Percentiles rank a stretch among this genome's conserved stretches.
phyloP scores from a whole-genome alignment of 2,797 vertebrate species.

The Enteromius anoplus region DNA sequence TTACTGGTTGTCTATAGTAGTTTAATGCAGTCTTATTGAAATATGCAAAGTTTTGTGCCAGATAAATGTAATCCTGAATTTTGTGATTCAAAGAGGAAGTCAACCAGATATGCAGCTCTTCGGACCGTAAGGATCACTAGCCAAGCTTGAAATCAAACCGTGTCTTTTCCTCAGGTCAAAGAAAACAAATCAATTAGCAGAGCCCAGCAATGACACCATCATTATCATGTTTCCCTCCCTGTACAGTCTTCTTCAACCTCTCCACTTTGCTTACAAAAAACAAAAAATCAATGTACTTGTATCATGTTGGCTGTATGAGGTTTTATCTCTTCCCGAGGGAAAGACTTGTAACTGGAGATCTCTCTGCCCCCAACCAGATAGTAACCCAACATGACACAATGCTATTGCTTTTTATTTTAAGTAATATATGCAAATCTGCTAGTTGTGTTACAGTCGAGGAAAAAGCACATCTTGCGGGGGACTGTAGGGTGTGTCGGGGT shows the following conservation, averaged over 20 bases:
- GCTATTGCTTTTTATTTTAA: neutral
- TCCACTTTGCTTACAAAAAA: constrained; percentile 47
- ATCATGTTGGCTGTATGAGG: constrained; percentile 72
- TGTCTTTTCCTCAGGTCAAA: no score
- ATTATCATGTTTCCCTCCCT: constrained; percentile 22
- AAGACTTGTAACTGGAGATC: constrained; percentile 70
- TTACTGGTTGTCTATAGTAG: neutral
- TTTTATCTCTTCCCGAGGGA: constrained; percentile 69
- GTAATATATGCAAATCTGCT: neutral
- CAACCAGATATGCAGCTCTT: neutral
- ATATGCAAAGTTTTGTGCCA: neutral
- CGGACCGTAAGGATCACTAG: neutral
- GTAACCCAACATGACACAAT: constrained; percentile 31
- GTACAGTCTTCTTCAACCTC: constrained; percentile 53
- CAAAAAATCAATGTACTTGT: constrained; percentile 77
- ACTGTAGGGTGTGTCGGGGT: constrained; percentile 58
- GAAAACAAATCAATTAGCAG: constrained; percentile 55
- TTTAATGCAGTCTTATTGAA: neutral
- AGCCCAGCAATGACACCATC: constrained; percentile 40
- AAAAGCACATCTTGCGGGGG: constrained; percentile 26
- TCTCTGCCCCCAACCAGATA: constrained; percentile 49
- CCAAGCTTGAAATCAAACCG: constrained; percentile 19
- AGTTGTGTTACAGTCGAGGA: neutral
- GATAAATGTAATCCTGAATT: neutral
- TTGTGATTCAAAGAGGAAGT: neutral